phyloP scores from a whole-genome alignment of 2,797 vertebrate genomes.

The Chelmon rostratus region DNA sequence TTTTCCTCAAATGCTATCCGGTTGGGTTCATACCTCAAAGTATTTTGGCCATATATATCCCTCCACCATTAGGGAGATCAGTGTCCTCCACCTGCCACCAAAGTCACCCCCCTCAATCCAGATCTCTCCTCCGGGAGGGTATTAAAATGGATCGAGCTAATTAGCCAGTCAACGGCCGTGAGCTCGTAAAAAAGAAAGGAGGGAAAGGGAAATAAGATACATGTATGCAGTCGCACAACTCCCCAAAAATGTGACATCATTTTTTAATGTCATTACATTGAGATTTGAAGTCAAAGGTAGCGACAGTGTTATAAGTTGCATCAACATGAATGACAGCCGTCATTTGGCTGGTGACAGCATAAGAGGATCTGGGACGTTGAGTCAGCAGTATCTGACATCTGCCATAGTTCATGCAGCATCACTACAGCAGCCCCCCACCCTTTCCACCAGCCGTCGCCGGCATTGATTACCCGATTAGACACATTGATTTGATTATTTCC shows the following conservation, averaged over 20 bases:
- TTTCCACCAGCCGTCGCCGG: slow-evolving; percentile 55
- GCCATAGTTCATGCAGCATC: slow-evolving; percentile 75
- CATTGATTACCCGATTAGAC: slow-evolving; percentile 87
- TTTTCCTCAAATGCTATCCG: slow-evolving; percentile 73
- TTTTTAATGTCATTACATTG: slow-evolving; percentile 42
- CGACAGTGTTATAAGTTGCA: not conserved
- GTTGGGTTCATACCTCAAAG: slow-evolving; percentile 70
- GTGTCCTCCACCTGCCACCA: slow-evolving; percentile 89
- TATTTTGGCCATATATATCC: slow-evolving; percentile 84
- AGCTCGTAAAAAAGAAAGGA: slow-evolving; percentile 49
- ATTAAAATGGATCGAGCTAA: slow-evolving; percentile 92
- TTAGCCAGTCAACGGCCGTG: slow-evolving; percentile 86
- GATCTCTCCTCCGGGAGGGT: slow-evolving; percentile 84
- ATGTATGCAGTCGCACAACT: not conserved
- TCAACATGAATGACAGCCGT: slow-evolving; percentile 74
- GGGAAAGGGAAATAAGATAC: slow-evolving; percentile 4
- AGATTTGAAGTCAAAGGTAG: slow-evolving; percentile 7
- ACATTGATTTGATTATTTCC: slow-evolving; percentile 87
- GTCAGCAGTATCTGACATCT: slow-evolving; percentile 79
- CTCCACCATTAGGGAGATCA: slow-evolving; percentile 84
- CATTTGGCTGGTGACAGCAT: slow-evolving; percentile 76
- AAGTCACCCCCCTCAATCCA: slow-evolving; percentile 81
- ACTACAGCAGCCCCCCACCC: slow-evolving; percentile 56
- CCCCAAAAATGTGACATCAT: slow-evolving; percentile 57
- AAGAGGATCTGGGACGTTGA: slow-evolving; percentile 74